Base-by-base conservation (phyloP, 2,888 invertebrate genomes). In the Byasa hedistus region DNA sequence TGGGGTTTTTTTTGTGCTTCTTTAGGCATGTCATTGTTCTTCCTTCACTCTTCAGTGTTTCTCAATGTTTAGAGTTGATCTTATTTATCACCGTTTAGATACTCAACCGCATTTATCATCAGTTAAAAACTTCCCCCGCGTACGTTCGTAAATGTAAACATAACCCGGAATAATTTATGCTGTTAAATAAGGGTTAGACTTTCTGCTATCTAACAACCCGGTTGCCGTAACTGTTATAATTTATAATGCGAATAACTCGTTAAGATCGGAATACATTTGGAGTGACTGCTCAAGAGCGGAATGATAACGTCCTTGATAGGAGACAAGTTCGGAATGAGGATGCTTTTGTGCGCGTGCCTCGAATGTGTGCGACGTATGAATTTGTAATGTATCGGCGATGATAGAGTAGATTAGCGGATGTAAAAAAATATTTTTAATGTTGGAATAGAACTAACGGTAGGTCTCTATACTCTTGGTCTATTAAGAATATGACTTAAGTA, bases 171-270 rank as follows among this genome's bases (percentile, higher is more conserved):
- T 48, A 63, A 57, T 57, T 57, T 58, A 58, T 24, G 39, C 52
- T 24, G 57, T 52, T 52, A 64, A 64, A 57, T 58, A 58, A n/a
- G 39, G 64, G 58, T 64, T 39, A 32, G 58, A 52, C 58, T 52
- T 52, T n/a, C 48, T 32, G 51, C 57, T 36, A 57, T 59, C 22
- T 63, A n/a, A 32, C 57, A 64, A 58, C 64, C 52, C 52, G 57
- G 52, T 52, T 39, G 32, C 36, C 17, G 36, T 22, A 23, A 32
- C 22, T 51, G 24, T 52, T 39, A 39, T 52, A 52, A 32, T 58
- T 64, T 58, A 39, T 39, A 64, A 58, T 58, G 64, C 64, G 58
- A 24, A 64, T 24, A 64, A 39, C 64, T 52, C 64, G 23, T 57
- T 52, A 54, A 36, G 54, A 58, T 64, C 22, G 36, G 58, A 15